Percentiles rank a stretch among this genome's conserved stretches.
Conservation (phyloP, 2,797 vertebrate species). For the Pterois miles region DNA sequence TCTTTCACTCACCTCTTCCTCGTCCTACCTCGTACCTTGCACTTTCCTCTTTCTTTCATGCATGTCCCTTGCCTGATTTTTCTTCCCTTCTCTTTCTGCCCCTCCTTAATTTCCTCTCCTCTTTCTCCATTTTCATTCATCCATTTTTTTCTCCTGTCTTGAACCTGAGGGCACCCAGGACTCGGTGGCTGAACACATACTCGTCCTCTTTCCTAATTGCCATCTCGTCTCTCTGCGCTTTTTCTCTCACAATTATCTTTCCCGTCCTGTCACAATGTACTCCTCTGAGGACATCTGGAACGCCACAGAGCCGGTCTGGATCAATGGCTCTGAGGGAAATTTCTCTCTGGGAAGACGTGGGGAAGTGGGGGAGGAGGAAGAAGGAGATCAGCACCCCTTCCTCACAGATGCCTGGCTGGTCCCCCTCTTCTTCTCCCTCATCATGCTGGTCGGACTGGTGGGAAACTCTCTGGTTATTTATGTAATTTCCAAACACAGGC, state of each 20-base stretch:
- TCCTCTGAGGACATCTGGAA: conserved; percentile 75
- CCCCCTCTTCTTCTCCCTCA: conserved; percentile 88
- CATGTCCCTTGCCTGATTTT: neutral
- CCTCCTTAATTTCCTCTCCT: neutral
- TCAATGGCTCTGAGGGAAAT: conserved; percentile 77
- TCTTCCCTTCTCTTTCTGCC: no score
- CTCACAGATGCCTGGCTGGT: conserved; percentile 91
- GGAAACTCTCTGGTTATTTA: conserved; percentile 90
- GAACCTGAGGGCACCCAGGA: conserved; percentile 12
- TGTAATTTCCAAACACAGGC: conserved; percentile 88
- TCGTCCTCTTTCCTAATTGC: conserved; percentile 7
- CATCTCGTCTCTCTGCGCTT: neutral
- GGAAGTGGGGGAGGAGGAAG: neutral
- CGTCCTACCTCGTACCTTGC: neutral
- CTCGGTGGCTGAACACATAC: neutral
- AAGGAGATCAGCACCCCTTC: conserved; percentile 82
- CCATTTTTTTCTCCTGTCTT: neutral
- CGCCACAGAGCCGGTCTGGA: conserved; percentile 65
- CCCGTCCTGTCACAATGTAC: conserved; percentile 49
- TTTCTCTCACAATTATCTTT: neutral
- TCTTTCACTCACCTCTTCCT: neutral
- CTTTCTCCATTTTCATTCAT: neutral
- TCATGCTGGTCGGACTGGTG: conserved; percentile 89
- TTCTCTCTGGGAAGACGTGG: conserved; percentile 61
- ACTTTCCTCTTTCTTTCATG: neutral